Base-by-base conservation (phyloP, 2,113 vertebrate genomes). In the Lamprotornis superbus region DNA sequence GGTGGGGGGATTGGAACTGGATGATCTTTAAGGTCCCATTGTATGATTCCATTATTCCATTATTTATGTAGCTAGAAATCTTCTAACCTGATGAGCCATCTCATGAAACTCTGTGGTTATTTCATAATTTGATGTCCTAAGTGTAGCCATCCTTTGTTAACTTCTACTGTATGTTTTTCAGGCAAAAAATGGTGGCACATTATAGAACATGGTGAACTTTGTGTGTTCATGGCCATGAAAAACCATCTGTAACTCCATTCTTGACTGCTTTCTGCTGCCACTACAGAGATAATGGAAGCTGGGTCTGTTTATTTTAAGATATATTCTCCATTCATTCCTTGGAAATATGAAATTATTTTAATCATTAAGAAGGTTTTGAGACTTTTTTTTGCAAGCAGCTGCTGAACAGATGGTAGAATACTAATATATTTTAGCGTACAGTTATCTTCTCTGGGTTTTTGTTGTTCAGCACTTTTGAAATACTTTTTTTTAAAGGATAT, bases 291-390 rank as follows among this genome's bases (percentile, higher is more conserved):
- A 89, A 67, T 84, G 27, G 56, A 81, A 93, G 35, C 15, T 52
- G 44, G 77, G 90, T 78, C 28, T 83, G n/a, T 89, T 82, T 79
- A 42, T 91, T 93, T 86, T 79, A 46, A 35, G 31, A 42, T 74
- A 11, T 33, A 28, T 63, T 90, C 56, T 76, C 18, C 12, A 65
- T 46, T 82, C 49, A 39, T 65, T 93, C 63, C 11, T 22, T 46
- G 18, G 40, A 91, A 94, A 83, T 81, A 87, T 27, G 22, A 92
- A 96, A 81, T 90, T 74, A 67, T 83, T 89, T 81, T 75, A 78
- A 61, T 50, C 0, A 0, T 68, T 61, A 31, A 31, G 18, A 89
- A 79, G 14, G 21, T 84, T 95, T 76, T 46, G n/a, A 76, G 55
- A 31, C 9, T 16, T 49, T 80, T 71, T 65, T 30, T 3, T 69